A percentile compares a stretch with the other conserved stretches of the same genome.
These are phyloP conservation scores for Drosophila paucipuncta DNA, from an alignment of 2,888 invertebrate genomes.

Conservation along the genomic window DNA sequence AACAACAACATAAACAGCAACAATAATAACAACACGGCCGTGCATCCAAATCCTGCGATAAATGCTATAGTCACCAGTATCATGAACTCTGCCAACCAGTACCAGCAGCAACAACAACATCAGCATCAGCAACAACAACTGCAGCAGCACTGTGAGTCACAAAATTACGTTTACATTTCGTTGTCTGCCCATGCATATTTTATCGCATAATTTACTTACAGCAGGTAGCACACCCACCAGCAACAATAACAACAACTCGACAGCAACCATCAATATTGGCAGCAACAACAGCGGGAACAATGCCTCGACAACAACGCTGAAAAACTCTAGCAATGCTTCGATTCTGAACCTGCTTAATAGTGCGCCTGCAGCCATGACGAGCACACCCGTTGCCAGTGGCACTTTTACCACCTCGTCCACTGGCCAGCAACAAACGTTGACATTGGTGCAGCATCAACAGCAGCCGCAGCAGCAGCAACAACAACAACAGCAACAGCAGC, in stretches of 20 bases:
- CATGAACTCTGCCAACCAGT: conserved; percentile 93
- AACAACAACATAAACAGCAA: conserved; percentile 60
- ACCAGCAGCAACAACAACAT: conserved; percentile 87
- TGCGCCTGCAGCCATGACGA: conserved; percentile 91
- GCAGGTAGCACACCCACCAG: conserved; percentile 63
- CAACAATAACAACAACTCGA: conserved; percentile 30
- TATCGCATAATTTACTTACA: conserved; percentile 5
- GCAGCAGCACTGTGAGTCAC: conserved; percentile 53
- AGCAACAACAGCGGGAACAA: conserved; percentile 33
- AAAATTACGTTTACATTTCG: not conserved
- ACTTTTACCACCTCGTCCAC: conserved; percentile 80
- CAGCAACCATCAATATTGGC: conserved; percentile 36
- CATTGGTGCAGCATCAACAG: conserved; percentile 78
- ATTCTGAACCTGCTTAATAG: conserved; percentile 92
- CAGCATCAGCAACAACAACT: conserved; percentile 65
- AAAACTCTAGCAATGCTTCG: conserved; percentile 87
- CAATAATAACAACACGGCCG: conserved; percentile 67
- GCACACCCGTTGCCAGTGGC: conserved; percentile 86
- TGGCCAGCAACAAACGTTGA: conserved; percentile 78
- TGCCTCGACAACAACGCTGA: conserved; percentile 57
- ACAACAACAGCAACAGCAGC: conserved; percentile 75
- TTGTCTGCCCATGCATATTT: not conserved
- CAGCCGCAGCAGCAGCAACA: conserved; percentile 76
- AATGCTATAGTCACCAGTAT: conserved; percentile 92
- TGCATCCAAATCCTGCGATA: conserved; percentile 87